A percentile compares a stretch with the other conserved stretches of the same genome.
These are phyloP conservation scores for Epizoanthus scotinus DNA, from an alignment of 92 coral and sea anemone genomes.

Conservation along the genomic window DNA sequence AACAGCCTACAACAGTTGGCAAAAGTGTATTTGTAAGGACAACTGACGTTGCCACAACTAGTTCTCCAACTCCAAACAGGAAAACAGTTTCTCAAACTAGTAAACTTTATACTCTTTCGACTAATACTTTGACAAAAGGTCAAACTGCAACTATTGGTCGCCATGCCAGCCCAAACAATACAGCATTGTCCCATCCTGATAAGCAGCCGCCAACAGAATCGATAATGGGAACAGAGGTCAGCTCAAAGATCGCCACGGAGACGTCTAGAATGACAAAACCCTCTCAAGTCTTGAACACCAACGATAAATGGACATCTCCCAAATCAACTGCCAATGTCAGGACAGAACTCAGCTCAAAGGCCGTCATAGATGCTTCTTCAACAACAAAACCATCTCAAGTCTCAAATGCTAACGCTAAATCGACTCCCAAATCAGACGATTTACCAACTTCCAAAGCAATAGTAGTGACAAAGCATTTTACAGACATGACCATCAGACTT, in stretches of 20 bases:
- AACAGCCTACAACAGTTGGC: no score
- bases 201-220: neutral
- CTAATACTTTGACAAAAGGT: neutral
- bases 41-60: neutral
- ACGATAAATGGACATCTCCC: neutral
- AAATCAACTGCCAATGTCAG: neutral
- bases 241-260: neutral
- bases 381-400: neutral
- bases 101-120: neutral
- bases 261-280: neutral
- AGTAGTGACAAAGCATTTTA: neutral
- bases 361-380: neutral
- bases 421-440: neutral
- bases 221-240: neutral
- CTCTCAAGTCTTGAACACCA: neutral
- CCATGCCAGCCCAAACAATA: neutral
- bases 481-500: neutral
- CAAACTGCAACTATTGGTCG: neutral
- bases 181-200: neutral
- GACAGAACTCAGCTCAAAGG: neutral
- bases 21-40: no score
- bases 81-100: neutral
- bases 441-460: constrained; percentile 6
- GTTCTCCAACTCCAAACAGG: neutral
- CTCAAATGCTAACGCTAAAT: neutral